phyloP scores from a whole-genome alignment of 2,888 invertebrate species.

The Acrobeloides nanus region DNA sequence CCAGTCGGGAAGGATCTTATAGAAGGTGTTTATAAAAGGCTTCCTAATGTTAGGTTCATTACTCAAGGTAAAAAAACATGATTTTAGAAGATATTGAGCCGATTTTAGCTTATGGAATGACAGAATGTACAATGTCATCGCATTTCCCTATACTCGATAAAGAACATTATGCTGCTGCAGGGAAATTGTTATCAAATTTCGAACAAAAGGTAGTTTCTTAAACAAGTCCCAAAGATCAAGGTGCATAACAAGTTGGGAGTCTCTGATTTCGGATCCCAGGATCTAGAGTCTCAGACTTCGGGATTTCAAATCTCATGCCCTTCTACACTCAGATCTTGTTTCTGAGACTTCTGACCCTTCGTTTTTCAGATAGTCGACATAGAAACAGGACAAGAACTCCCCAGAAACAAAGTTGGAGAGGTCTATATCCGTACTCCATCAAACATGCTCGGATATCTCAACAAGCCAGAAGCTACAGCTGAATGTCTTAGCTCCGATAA shows the following conservation, averaged over 20 bases:
- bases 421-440: slow-evolving; percentile 76
- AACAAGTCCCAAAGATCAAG: too few relatives aligned
- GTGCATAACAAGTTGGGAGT: too few relatives aligned
- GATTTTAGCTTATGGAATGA: slow-evolving; percentile 56
- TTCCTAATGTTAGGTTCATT: slow-evolving; percentile 8
- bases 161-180: slow-evolving; percentile 61
- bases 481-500: too few relatives aligned
- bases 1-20: slow-evolving; percentile 19
- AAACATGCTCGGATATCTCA: too few relatives aligned
- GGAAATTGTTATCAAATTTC: slow-evolving; percentile 64
- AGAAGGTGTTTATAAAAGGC: slow-evolving; percentile 10
- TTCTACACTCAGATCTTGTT: too few relatives aligned
- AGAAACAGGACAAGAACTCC: slow-evolving; percentile 61
- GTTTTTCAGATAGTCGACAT: slow-evolving; percentile 53
- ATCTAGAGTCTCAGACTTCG: too few relatives aligned
- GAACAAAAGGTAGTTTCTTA: slow-evolving; percentile 64
- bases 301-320: too few relatives aligned
- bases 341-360: too few relatives aligned
- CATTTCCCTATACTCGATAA: slow-evolving; percentile 6
- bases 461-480: too few relatives aligned
- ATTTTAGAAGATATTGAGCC: not conserved
- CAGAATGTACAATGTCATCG: slow-evolving; percentile 18
- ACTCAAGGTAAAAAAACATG: slow-evolving; percentile 7
- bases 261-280: too few relatives aligned
- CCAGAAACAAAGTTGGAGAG: slow-evolving; percentile 70